These are phyloP conservation scores for Epinotia demarniana DNA, from an alignment of 2,888 invertebrate species.

Conservation along the genomic window DNA sequence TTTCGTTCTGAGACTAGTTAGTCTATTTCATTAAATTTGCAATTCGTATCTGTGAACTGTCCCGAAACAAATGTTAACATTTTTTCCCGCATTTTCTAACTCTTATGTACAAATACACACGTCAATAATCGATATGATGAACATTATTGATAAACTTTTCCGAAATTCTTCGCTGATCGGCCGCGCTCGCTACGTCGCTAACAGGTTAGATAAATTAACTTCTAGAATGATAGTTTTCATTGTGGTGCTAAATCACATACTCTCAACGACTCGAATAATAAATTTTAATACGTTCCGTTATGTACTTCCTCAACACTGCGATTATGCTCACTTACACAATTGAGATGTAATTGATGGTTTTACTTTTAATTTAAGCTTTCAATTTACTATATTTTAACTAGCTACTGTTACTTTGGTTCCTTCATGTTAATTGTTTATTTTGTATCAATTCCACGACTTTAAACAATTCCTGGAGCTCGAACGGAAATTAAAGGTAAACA, in stretches of 20 bases:
- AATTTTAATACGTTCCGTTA: slow-evolving; percentile 9
- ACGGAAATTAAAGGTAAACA: slow-evolving; percentile 48
- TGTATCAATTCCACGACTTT: slow-evolving; percentile 75
- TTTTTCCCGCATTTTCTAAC: slow-evolving; percentile 67
- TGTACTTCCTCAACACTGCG: slow-evolving; percentile 28
- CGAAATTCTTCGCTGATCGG: slow-evolving; percentile 48
- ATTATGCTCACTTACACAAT: slow-evolving; percentile 35
- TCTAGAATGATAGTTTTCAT: slow-evolving; percentile 30
- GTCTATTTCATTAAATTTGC: slow-evolving; percentile 8
- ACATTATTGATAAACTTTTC: slow-evolving; percentile 56
- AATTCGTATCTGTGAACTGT: slow-evolving; percentile 36
- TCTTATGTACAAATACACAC: slow-evolving; percentile 73
- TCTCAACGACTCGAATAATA: slow-evolving; percentile 23
- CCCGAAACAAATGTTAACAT: slow-evolving; percentile 51
- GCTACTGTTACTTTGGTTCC: slow-evolving; percentile 74
- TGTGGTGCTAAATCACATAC: slow-evolving; percentile 18
- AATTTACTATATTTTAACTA: slow-evolving; percentile 48
- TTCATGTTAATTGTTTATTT: slow-evolving; percentile 65
- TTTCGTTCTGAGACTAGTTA: slow-evolving; percentile 16
- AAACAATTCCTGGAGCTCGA: slow-evolving; percentile 70
- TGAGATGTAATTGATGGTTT: slow-evolving; percentile 39
- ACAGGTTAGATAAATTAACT: slow-evolving; percentile 27
- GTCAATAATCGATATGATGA: slow-evolving; percentile 46
- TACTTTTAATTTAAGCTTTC: slow-evolving; percentile 33
- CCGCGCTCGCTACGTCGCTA: slow-evolving; percentile 51